Percentiles rank a stretch among this genome's conserved stretches.
These are phyloP conservation scores for Tringa solitaria DNA, from an alignment of 2,113 vertebrate genomes.

Conservation along the genomic window DNA sequence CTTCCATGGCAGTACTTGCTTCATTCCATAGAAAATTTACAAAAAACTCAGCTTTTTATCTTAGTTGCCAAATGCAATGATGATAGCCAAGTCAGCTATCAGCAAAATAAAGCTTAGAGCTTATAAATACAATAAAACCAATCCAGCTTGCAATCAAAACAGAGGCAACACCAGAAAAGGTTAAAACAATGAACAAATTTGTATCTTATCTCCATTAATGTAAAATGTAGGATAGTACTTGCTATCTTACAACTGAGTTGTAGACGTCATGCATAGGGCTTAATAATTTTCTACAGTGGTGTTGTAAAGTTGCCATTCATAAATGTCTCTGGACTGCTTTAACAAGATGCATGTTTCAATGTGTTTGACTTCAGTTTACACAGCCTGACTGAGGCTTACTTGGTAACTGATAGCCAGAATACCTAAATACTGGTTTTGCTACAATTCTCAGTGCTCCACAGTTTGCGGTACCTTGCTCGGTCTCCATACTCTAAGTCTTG, in stretches of 20 bases:
- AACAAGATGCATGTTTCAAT: fast-evolving
- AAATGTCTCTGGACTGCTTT: background rate
- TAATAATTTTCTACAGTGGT: background rate
- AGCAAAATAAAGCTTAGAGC: background rate
- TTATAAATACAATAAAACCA: background rate
- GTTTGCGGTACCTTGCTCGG: background rate
- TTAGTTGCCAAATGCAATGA: background rate
- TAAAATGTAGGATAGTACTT: background rate
- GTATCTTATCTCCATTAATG: background rate
- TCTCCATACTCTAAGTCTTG: background rate
- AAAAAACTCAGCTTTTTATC: background rate
- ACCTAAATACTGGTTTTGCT: background rate
- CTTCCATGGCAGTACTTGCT: background rate
- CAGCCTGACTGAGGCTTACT: background rate
- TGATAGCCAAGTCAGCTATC: background rate
- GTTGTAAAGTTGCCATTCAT: background rate
- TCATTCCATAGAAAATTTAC: background rate
- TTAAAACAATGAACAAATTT: background rate
- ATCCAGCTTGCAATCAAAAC: background rate
- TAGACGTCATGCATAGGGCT: background rate
- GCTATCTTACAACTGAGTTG: background rate
- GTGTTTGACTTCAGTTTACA: background rate
- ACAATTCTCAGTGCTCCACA: background rate
- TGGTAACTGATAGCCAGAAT: background rate
- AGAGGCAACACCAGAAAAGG: background rate